Conservation (phyloP, 2,113 vertebrate species). For the Neotragus moschatus region DNA sequence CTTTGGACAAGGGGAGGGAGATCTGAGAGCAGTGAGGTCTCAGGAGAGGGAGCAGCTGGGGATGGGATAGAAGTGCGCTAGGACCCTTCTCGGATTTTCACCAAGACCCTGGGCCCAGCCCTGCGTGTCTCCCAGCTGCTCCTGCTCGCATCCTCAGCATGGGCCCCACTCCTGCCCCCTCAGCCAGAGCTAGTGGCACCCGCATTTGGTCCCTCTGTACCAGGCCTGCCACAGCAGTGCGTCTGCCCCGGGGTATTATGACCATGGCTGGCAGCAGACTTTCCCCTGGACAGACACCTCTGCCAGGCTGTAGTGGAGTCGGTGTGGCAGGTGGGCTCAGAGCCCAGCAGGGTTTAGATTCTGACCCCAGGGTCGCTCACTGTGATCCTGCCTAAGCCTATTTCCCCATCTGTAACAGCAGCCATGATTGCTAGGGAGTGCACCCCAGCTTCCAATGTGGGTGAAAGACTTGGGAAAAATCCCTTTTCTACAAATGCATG, state of each 20-base stretch:
- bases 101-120: neutral
- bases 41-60: neutral
- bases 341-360: neutral
- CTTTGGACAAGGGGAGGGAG: rapidly evolving
- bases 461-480: neutral
- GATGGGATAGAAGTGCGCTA: no score
- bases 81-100: neutral
- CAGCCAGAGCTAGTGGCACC: neutral
- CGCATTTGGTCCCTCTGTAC: neutral
- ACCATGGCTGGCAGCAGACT: neutral
- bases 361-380: neutral
- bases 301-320: neutral
- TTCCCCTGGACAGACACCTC: neutral
- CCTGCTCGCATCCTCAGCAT: neutral
- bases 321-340: rapidly evolving
- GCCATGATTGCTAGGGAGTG: neutral
- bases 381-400: neutral
- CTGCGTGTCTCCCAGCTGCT: neutral
- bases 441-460: neutral
- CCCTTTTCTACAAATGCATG: rapidly evolving
- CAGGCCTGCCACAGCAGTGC: neutral
- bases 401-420: neutral
- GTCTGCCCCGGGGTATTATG: rapidly evolving
- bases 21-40: neutral
- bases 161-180: no score